These are phyloP conservation scores for Glaucidium brasilianum DNA, from an alignment of 2,113 vertebrate genomes.

Conservation along the genomic window DNA sequence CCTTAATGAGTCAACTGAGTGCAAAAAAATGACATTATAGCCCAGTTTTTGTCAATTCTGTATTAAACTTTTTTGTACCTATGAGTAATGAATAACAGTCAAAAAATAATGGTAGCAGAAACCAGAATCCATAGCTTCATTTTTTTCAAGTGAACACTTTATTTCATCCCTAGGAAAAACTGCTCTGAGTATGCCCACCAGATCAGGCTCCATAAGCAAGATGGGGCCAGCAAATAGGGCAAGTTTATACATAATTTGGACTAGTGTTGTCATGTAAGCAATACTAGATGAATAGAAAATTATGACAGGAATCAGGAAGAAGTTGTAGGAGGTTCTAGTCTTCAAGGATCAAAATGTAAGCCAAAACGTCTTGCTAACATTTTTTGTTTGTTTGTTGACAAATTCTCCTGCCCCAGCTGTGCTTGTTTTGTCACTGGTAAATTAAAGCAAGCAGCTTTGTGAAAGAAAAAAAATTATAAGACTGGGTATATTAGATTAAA, in stretches of 20 bases:
- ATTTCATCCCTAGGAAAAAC: not conserved
- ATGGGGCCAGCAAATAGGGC: accelerated
- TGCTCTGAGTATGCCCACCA: not conserved
- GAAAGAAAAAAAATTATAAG: not conserved
- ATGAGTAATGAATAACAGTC: not conserved
- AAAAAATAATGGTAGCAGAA: not conserved
- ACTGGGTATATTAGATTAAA: not conserved
- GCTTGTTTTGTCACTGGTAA: not conserved
- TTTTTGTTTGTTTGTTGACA: not conserved
- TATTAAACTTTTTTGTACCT: not conserved
- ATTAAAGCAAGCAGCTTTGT: not conserved
- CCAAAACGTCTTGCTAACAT: too few species aligned
- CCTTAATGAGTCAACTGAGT: not conserved
- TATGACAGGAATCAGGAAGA: not conserved
- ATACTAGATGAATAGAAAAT: not conserved
- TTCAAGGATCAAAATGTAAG: not conserved
- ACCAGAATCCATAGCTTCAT: not conserved
- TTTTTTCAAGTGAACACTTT: not conserved
- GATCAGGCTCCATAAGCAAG: not conserved
- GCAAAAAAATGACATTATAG: not conserved
- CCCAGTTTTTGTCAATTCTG: not conserved
- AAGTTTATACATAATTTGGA: not conserved
- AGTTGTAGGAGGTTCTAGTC: not conserved
- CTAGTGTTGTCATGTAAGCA: not conserved
- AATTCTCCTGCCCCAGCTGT: not conserved